Base-by-base conservation (phyloP, 2,797 vertebrate species). In the Halcyon chelicuti region DNA sequence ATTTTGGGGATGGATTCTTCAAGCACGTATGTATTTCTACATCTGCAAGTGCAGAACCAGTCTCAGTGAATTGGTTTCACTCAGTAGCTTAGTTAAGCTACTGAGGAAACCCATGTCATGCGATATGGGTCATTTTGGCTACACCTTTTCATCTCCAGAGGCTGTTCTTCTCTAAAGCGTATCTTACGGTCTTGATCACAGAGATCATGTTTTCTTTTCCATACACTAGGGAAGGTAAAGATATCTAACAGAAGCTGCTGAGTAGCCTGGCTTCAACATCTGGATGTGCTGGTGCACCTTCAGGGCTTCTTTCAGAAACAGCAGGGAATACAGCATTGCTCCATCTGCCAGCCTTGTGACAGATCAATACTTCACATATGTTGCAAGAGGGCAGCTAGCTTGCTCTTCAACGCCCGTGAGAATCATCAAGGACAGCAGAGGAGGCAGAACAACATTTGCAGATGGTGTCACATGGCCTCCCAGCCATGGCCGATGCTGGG, bases 341-440 rank as follows among this genome's bases (percentile, higher is more conserved):
- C 86, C 86, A 77, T 94, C 88, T 94, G 88, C 63, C 90, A 88
- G 88, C 83, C 71, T 65, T 71, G 73, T 82, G 92, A 93, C 77
- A 95, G 74, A 83, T 72, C 74, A 85, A 28, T 31, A 42, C 42
- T 73, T 76, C 13, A 6, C 86, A 33, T 70, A 46, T 83, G 77
- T 68, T 93, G 83, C 83, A 90, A 78, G 80, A 83, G 72, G 88
- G 80, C 83, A 90, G 26, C 13, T 81, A 10, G 2, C 51, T 68
- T 1, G 0, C 51, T 44, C 67, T 88, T 52, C 77, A 52, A 65
- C 85, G 67, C 62, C 90, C 82, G 44, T 1, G 6, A 91, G 82
- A 88, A 46, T 46, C 85, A 86, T 22, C 92, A 90, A 82, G 83
- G 93, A 88, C 83, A 79, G 90, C 35, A 73, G 42, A 90, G 51